phyloP scores from a whole-genome alignment of 1,140 invertebrate species.

The Adelges cooleyi region DNA sequence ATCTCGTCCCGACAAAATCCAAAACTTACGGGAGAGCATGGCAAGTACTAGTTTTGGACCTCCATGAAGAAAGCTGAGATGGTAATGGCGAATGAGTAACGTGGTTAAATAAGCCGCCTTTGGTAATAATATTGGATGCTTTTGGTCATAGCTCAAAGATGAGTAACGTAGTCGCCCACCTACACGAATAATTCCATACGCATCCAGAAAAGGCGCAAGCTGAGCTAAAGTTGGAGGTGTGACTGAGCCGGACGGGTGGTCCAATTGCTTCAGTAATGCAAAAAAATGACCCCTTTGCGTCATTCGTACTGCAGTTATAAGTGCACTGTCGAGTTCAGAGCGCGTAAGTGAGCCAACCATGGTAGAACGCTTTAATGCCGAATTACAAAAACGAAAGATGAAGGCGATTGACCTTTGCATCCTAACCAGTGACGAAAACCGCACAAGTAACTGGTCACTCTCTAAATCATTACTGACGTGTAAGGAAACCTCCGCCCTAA shows the following conservation, averaged over 20 bases:
- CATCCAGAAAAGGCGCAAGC: not conserved
- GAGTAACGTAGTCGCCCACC: conserved; percentile 29
- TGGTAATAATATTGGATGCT: conserved; percentile 33
- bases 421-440: not conserved
- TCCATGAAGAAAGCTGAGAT: conserved; percentile 35
- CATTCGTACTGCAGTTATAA: not conserved
- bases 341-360: not conserved
- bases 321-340: not conserved
- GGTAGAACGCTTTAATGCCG: not conserved
- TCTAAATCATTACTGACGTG: too few species aligned
- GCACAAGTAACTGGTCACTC: not conserved
- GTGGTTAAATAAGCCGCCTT: conserved; percentile 29
- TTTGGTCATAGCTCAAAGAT: not conserved
- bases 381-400: not conserved
- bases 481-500: too few species aligned
- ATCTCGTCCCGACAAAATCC: conserved; percentile 34
- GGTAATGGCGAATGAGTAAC: conserved; percentile 33
- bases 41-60: conserved; percentile 35
- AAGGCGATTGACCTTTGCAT: not conserved
- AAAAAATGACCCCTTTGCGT: not conserved
- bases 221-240: not conserved
- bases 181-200: conserved; percentile 36
- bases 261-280: not conserved
- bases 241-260: not conserved
- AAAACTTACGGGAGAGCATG: conserved; percentile 34